Evolutionary conservation across 1,140 invertebrate genomes (phyloP).

Genomic region (Psix sp.): DNA sequence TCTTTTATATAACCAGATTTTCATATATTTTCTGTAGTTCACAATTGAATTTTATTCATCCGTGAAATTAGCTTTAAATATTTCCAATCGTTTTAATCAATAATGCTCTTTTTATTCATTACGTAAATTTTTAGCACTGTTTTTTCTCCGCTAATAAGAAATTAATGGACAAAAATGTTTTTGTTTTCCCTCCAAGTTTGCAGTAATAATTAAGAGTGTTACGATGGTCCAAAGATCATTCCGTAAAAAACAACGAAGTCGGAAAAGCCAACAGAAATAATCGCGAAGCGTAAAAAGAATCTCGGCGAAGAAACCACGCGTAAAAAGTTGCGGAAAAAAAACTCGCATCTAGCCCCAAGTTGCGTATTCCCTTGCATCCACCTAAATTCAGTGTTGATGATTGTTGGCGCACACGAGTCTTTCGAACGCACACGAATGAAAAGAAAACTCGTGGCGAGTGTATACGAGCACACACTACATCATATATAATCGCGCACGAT

Average conservation of each 20-base stretch:
- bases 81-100: no score
- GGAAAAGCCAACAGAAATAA: slow-evolving; percentile 4
- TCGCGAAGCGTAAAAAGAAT: slow-evolving; percentile 21
- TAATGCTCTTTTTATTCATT: no score
- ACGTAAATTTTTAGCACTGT: no score
- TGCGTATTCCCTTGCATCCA: slow-evolving; percentile 45
- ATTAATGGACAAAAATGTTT: no score
- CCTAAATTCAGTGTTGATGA: slow-evolving; percentile 57
- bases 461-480: slow-evolving; percentile 10
- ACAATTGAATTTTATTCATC: no score
- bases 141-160: no score
- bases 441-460: slow-evolving; percentile 24
- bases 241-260: slow-evolving; percentile 2
- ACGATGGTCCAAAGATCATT: not conserved
- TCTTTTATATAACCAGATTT: no score
- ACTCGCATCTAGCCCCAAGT: slow-evolving; percentile 39
- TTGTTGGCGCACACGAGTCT: slow-evolving; percentile 45
- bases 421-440: slow-evolving; percentile 3
- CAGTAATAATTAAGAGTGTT: no score
- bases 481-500: slow-evolving; percentile 49
- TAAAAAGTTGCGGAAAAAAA: slow-evolving; percentile 51
- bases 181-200: no score
- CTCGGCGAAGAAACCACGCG: slow-evolving; percentile 40
- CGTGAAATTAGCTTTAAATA: no score
- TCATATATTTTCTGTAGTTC: no score